Evolutionary conservation across 2,113 vertebrate species (phyloP).

Genomic region (Protobothrops mucrosquamatus): DNA sequence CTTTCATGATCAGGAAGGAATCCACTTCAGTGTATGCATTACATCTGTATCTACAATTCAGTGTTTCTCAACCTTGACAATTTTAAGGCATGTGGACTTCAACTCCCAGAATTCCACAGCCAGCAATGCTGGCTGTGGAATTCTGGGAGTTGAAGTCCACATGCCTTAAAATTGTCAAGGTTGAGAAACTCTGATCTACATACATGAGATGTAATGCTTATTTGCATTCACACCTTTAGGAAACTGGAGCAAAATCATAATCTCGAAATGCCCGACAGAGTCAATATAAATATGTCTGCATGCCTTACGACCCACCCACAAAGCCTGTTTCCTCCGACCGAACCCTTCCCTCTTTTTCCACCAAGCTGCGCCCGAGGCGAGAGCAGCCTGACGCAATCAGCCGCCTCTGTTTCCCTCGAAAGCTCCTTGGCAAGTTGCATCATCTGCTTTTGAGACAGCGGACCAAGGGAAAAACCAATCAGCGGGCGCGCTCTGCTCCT

Average conservation of each 20-base stretch:
- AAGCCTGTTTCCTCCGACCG: not conserved
- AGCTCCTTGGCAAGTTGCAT: constrained; percentile 67
- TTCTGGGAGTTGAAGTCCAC: no score
- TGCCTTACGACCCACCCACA: not conserved
- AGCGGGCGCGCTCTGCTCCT: not conserved
- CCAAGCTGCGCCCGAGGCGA: not conserved
- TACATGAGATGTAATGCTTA: not conserved
- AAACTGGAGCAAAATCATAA: not conserved
- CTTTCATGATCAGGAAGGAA: not conserved
- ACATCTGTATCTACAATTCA: not conserved
- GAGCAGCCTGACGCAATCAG: constrained; percentile 72
- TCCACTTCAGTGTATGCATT: not conserved
- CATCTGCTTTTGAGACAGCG: constrained; percentile 46
- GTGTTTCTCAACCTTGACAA: no score
- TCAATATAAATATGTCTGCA: not conserved
- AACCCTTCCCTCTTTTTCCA: not conserved
- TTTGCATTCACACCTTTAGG: not conserved
- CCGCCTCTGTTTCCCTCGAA: constrained; percentile 63
- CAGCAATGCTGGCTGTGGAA: no score
- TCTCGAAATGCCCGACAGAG: not conserved
- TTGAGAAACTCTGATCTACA: no score
- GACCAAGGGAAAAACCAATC: constrained; percentile 47
- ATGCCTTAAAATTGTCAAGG: no score
- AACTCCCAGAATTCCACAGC: no score
- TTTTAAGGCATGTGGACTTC: no score